phyloP scores from a whole-genome alignment of 2,797 vertebrate genomes.

The Acanthornis magna region DNA sequence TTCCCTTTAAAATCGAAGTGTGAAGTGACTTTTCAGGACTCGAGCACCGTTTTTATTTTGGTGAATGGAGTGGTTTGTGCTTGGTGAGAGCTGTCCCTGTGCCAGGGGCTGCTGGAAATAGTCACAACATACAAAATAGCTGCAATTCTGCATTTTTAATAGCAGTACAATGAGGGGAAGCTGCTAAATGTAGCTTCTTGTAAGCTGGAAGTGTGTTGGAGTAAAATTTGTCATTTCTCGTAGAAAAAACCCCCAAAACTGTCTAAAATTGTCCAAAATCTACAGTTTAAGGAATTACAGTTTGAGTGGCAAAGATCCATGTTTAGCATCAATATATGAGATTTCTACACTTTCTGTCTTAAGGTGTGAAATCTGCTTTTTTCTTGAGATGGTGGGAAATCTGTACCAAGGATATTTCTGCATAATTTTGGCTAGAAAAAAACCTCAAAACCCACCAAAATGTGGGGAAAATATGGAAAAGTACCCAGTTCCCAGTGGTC shows the following conservation, averaged over 20 bases:
- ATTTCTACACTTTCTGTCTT: background rate
- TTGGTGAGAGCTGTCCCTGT: background rate
- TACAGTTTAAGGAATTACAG: background rate
- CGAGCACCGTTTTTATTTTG: background rate
- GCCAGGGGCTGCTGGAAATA: constrained; percentile 6
- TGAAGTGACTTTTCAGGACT: constrained; percentile 6
- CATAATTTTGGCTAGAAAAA: background rate
- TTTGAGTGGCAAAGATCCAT: background rate
- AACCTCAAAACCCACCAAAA: background rate
- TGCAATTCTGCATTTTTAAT: constrained; percentile 6
- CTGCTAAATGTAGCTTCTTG: background rate
- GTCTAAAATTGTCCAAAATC: background rate
- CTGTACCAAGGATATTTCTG: background rate
- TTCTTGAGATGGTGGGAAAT: background rate
- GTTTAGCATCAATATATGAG: background rate
- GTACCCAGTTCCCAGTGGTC: background rate
- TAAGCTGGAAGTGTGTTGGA: background rate
- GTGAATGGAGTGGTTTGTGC: background rate
- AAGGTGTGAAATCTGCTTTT: background rate
- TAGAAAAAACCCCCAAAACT: background rate
- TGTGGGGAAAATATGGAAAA: background rate
- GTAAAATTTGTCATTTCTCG: background rate
- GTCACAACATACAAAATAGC: background rate
- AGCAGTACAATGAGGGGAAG: background rate
- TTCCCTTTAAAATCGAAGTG: background rate